These are phyloP conservation scores for Selene dorsalis DNA, from an alignment of 2,797 vertebrate genomes.

Conservation along the genomic window DNA sequence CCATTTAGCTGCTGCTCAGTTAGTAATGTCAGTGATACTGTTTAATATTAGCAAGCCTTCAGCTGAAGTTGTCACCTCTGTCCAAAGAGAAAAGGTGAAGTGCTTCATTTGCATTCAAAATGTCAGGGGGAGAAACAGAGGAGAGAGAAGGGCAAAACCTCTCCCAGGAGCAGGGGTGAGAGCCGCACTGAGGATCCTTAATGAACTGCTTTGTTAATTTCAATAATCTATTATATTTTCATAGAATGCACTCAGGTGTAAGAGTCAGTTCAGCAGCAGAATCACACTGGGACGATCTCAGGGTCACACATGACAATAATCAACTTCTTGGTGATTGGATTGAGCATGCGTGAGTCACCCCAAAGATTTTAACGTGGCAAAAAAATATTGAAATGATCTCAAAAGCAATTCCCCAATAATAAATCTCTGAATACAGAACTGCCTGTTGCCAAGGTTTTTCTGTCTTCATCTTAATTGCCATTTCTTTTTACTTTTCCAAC, in stretches of 20 bases:
- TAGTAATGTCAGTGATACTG: constrained; percentile 5
- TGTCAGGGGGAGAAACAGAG: constrained; percentile 57
- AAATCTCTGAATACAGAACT: constrained; percentile 13
- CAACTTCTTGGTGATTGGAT: background rate
- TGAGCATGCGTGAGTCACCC: background rate
- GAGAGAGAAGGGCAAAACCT: constrained; percentile 51
- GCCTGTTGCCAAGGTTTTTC: constrained; percentile 10
- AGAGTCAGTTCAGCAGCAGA: constrained; percentile 13
- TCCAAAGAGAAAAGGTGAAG: constrained; percentile 55
- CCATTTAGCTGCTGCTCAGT: constrained; percentile 33
- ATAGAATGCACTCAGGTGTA: constrained; percentile 24
- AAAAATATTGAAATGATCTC: background rate
- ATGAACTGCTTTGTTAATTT: constrained; percentile 61
- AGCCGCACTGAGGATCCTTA: constrained; percentile 37
- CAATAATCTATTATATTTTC: constrained; percentile 33
- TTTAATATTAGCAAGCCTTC: constrained; percentile 37
- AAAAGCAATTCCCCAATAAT: constrained; percentile 15
- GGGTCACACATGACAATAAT: constrained; percentile 21
- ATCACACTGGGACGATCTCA: constrained; percentile 3
- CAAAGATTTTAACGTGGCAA: background rate
- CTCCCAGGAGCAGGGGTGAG: constrained; percentile 36
- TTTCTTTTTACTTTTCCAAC: constrained; percentile 39
- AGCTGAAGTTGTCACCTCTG: constrained; percentile 51
- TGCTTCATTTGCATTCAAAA: constrained; percentile 76
- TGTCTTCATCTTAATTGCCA: constrained; percentile 38